Base-by-base conservation (phyloP, 2,797 vertebrate genomes). In the Lepus oiostolus region DNA sequence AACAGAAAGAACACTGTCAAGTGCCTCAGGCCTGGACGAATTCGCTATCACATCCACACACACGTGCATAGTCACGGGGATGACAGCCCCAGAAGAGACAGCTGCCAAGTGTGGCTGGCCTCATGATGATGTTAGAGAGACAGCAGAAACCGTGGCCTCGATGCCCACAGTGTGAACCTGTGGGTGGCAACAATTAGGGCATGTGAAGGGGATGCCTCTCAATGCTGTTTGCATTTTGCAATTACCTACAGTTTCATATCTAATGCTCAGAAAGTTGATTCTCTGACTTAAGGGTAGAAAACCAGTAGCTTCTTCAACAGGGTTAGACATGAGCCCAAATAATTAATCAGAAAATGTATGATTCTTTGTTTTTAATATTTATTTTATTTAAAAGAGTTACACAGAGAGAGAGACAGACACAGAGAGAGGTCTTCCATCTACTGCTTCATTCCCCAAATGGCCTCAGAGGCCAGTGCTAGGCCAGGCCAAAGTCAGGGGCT, bases 291-390 rank as follows among this genome's bases (percentile, higher is more conserved):
- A 0, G 76, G 5, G 7, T 70, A 70, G 75, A 95, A 28, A 89
- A 89, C 93, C 67, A 70, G 85, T 84, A 91, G 30, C 58, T 65
- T 90, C 63, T 80, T 81, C 68, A 0, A 0, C 87, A 94, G 77
- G 67, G 79, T 72, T 77, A 96, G 83, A 80, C 90, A 62, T 80
- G 85, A 81, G 71, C 75, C 79, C 76, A 91, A 9, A 83, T 38
- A 91, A 87, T 47, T 81, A 67, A 85, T 97, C 90, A 83, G 85
- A 95, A 93, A 88, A 79, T 38, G 13, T 35, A 60, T 80, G 85
- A 71, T 70, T 92, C 42, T 42, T 42, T 42, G 8, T 42, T 42
- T 42, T 42, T 42, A 42, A 42, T 7, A 9, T 42, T 9, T 42
- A 42, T 42, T 42, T 42, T 42, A 42, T 42, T 42, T 42, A 1